Percentiles rank a stretch among this genome's conserved stretches.
Evolutionary conservation across 2,888 invertebrate genomes (phyloP).

Genomic region (Drosophila fulvimacula): DNA sequence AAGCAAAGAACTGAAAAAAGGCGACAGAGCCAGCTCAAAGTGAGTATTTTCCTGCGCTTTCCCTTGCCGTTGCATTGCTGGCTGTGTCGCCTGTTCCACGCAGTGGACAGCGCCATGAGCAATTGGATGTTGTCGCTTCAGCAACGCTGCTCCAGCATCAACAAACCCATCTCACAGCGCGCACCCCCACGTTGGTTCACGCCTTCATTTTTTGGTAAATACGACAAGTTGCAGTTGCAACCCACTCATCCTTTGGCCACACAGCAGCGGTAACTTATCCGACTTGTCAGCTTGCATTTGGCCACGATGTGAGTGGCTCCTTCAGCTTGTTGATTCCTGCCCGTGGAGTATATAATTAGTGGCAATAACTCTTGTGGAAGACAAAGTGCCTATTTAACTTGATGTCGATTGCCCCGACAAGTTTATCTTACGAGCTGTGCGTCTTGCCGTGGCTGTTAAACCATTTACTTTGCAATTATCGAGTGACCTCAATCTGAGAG

Average conservation of each 20-base stretch:
- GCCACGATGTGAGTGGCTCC: conserved; percentile 18
- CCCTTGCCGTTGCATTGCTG: conserved; percentile 6
- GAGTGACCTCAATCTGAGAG: neutral
- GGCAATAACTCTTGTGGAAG: conserved; percentile 15
- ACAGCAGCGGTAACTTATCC: conserved; percentile 54
- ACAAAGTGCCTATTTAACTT: neutral
- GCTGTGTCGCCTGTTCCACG: conserved; percentile 33
- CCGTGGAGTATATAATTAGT: conserved; percentile 60
- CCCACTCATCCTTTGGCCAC: conserved; percentile 50
- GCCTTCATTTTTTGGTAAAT: conserved; percentile 21
- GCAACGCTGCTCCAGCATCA: conserved; percentile 20
- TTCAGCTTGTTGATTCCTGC: conserved; percentile 55
- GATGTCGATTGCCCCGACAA: conserved; percentile 1
- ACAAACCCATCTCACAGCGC: conserved; percentile 21
- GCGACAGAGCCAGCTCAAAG: conserved; percentile 56
- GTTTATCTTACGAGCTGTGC: neutral
- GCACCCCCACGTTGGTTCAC: conserved; percentile 2
- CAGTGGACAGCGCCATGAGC: conserved; percentile 43
- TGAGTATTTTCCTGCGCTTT: conserved; percentile 49
- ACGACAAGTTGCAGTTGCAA: conserved; percentile 14
- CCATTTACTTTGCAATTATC: neutral
- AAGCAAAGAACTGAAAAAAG: conserved; percentile 32
- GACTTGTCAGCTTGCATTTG: conserved; percentile 52
- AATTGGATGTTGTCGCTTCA: conserved; percentile 54
- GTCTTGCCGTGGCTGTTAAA: neutral